Evolutionary conservation across 2,113 vertebrate species (phyloP).

Genomic region (Barbus barbus): DNA sequence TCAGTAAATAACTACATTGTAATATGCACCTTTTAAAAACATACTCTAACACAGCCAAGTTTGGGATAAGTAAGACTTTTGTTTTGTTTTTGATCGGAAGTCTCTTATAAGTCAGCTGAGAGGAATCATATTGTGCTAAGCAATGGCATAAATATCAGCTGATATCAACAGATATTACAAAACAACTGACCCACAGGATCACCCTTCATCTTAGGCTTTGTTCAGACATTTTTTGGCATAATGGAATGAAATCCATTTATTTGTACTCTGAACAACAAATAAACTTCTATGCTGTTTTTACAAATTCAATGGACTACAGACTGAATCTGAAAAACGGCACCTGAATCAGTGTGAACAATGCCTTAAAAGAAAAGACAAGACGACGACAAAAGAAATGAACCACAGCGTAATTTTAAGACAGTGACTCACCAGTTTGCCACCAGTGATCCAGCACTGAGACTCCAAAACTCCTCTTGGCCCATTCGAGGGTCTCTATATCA

Average conservation of each 20-base stretch:
- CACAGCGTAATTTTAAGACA: neutral
- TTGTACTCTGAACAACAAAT: neutral
- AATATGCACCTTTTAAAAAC: neutral
- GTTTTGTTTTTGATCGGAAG: too few species aligned
- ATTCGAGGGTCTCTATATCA: constrained; percentile 89
- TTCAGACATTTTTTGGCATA: neutral
- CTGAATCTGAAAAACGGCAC: neutral
- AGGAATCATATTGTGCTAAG: neutral
- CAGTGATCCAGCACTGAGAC: constrained; percentile 96
- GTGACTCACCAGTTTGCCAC: constrained; percentile 98
- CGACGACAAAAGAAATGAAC: neutral
- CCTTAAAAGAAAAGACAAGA: neutral
- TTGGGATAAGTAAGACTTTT: too few species aligned
- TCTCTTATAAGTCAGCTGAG: neutral
- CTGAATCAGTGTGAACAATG: neutral
- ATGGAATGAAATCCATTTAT: neutral
- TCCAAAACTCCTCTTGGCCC: constrained; percentile 89
- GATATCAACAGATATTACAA: neutral
- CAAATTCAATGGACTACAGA: neutral
- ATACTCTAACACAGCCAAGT: neutral
- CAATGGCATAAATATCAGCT: neutral
- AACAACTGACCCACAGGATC: neutral
- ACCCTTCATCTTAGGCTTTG: neutral
- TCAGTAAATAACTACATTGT: neutral
- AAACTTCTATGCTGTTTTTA: neutral